Evolutionary conservation across 2,888 invertebrate species (phyloP).

Genomic region (Torymus aiolomorphi): DNA sequence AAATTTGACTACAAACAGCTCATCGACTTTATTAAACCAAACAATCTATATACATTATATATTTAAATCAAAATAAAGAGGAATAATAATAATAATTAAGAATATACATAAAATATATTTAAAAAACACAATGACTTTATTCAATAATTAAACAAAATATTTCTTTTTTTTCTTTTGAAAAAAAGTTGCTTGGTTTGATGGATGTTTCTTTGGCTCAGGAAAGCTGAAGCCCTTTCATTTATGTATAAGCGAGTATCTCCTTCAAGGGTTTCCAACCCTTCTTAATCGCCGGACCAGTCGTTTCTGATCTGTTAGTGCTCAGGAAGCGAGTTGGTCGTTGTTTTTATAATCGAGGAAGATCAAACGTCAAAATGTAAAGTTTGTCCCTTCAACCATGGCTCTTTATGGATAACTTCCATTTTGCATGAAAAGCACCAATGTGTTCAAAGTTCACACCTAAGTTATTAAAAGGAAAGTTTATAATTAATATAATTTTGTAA

Average conservation of each 20-base stretch:
- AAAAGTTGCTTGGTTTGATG: conserved; percentile 27
- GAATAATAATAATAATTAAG: no score
- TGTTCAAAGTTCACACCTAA: conserved; percentile 88
- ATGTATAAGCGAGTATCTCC: conserved; percentile 38
- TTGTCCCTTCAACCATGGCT: conserved; percentile 79
- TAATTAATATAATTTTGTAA: conserved; percentile 27
- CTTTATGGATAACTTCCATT: conserved; percentile 87
- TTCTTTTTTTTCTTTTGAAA: conserved; percentile 26
- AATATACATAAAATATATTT: conserved; percentile 19
- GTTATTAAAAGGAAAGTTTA: conserved; percentile 57
- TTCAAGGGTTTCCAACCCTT: conserved; percentile 70
- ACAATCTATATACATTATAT: background rate
- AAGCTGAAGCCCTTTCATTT: conserved; percentile 11
- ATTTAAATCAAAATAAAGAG: no score
- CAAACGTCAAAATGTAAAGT: conserved; percentile 16
- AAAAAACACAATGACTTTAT: conserved; percentile 55
- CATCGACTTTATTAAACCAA: no score
- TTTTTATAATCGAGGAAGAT: conserved; percentile 42
- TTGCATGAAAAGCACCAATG: conserved; percentile 88
- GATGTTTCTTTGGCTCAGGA: conserved; percentile 4
- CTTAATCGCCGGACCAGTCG: conserved; percentile 43
- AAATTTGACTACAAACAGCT: no score
- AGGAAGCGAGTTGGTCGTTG: conserved; percentile 45
- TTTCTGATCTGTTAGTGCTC: conserved; percentile 29
- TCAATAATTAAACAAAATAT: conserved; percentile 48